Evolutionary conservation across 2,797 vertebrate genomes (phyloP).

Genomic region (Notolabrus celidotus): DNA sequence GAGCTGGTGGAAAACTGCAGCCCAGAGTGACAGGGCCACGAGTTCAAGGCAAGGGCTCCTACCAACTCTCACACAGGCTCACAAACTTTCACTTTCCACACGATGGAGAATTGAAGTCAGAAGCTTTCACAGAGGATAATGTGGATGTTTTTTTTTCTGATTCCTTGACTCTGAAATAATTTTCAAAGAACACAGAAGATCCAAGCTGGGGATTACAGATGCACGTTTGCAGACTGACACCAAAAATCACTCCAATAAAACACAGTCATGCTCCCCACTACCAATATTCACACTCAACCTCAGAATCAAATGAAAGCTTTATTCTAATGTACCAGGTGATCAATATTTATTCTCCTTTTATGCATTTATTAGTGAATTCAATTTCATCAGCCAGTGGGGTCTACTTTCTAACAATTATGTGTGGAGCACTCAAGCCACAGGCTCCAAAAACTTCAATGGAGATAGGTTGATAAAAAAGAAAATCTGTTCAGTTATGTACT

Average conservation of each 20-base stretch:
- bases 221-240: constrained; percentile 32
- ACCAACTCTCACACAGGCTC: constrained; percentile 39
- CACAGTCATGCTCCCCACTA: constrained; percentile 6
- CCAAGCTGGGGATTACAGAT: constrained; percentile 11
- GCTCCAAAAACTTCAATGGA: constrained; percentile 73
- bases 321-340: constrained; percentile 63
- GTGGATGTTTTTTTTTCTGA: constrained; percentile 25
- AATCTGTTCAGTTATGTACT: constrained; percentile 71
- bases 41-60: constrained; percentile 69
- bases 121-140: constrained; percentile 32
- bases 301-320: constrained; percentile 70
- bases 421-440: constrained; percentile 64
- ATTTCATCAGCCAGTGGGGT: constrained; percentile 67
- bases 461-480: constrained; percentile 71
- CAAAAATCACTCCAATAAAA: constrained; percentile 36
- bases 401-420: constrained; percentile 76
- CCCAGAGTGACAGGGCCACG: constrained; percentile 73
- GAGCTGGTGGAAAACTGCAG: constrained; percentile 78
- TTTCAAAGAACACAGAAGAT: constrained; percentile 35
- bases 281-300: constrained; percentile 24
- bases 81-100: constrained; percentile 48
- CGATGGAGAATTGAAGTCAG: constrained; percentile 13
- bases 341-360: constrained; percentile 78
- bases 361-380: constrained; percentile 77
- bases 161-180: constrained; percentile 32